Evolutionary conservation across 1,140 invertebrate species (phyloP), one percentile per base, ranked within the genome.

Genomic region (Pseudobourletiella spinata): DNA sequence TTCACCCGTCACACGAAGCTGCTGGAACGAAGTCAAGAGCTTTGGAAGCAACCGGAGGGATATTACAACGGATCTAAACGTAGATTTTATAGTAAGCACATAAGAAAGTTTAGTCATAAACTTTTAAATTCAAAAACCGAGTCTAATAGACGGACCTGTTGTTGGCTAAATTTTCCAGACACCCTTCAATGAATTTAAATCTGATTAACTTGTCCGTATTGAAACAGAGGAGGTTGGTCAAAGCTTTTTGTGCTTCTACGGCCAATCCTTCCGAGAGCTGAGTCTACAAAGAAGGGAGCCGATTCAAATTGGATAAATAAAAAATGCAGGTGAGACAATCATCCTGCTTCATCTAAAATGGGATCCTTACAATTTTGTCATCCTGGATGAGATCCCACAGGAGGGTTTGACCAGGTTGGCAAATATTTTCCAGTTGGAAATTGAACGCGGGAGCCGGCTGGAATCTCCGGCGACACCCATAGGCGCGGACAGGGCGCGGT

Each of bases 101-200:
- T n/a, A n/a, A n/a, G n/a, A n/a, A n/a, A n/a, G n/a, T n/a, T n/a
- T n/a, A n/a, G n/a, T n/a, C n/a, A n/a, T n/a, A n/a, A n/a, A n/a
- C n/a, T n/a, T n/a, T n/a, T n/a, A n/a, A n/a, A n/a, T n/a, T n/a
- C n/a, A n/a, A n/a, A n/a, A n/a, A n/a, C n/a, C n/a, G n/a, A n/a
- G n/a, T n/a, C n/a, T n/a, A n/a, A n/a, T n/a, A n/a, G n/a, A n/a
- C n/a, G n/a, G n/a, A n/a, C 84, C 81, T 82, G 75, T 95, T 91
- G 61, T 84, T 84, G 15, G 89, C 86, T 43, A 96, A 77, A 77
- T 95, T 95, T 67, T 92, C 85, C 28, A 96, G 77, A 72, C 91
- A 95, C 1, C 90, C 91, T 76, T 95, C 91, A 70, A 96, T 95
- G 70, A 96, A 95, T 77, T 94, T 94, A 73, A 91, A 91, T 30